Evolutionary conservation across 2,888 invertebrate genomes (phyloP).

Genomic region (Hipparchia sbordonii): DNA sequence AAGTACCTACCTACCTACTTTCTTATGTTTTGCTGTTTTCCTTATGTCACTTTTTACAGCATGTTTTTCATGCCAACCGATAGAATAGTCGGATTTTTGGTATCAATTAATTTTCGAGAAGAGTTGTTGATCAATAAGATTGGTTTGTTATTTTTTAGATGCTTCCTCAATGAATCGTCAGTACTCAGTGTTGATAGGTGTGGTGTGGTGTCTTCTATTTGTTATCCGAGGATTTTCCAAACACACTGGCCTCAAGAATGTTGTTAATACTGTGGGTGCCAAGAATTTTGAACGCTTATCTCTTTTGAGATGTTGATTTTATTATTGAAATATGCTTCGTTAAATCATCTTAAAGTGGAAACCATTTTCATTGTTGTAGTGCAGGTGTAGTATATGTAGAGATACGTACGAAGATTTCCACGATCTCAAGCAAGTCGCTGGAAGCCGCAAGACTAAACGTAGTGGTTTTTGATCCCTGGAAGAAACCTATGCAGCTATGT

Average conservation of each 20-base stretch:
- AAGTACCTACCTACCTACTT: not conserved
- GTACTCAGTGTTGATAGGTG: not conserved
- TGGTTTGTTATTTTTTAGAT: not conserved
- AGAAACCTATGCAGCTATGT: too few relatives aligned
- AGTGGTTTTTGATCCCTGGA: too few relatives aligned
- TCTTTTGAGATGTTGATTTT: constrained; percentile 11
- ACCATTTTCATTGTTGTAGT: not conserved
- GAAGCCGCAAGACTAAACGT: too few relatives aligned
- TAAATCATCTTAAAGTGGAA: not conserved
- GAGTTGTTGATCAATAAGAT: not conserved
- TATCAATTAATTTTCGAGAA: not conserved
- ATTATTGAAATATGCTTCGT: not conserved
- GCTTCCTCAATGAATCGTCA: not conserved
- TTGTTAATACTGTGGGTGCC: constrained; percentile 24
- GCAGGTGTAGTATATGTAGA: too few relatives aligned
- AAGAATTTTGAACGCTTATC: constrained; percentile 23
- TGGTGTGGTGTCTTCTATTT: constrained; percentile 3
- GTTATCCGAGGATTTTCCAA: constrained; percentile 4
- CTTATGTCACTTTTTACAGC: not conserved
- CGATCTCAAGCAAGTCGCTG: too few relatives aligned
- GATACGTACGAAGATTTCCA: too few relatives aligned
- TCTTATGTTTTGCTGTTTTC: too few relatives aligned
- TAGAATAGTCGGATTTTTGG: too few relatives aligned
- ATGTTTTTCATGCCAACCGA: not conserved
- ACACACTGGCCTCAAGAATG: constrained; percentile 16